phyloP scores from a whole-genome alignment of 2,113 vertebrate species.

The Abramis brama region DNA sequence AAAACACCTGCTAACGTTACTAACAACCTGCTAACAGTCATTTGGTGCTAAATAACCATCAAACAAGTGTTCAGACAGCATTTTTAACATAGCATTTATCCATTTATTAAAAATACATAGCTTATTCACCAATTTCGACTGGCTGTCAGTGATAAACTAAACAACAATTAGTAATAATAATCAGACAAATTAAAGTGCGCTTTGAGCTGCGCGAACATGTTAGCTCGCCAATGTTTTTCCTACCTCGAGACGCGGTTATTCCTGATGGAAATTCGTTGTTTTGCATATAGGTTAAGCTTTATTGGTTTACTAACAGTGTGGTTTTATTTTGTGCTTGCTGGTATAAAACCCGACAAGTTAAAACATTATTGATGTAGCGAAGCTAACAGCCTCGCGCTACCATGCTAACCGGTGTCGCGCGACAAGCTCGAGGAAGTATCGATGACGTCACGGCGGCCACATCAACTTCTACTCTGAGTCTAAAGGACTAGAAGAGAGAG shows the following conservation, averaged over 20 bases:
- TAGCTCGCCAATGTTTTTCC: not conserved
- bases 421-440: slow-evolving; percentile 9
- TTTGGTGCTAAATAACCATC: not conserved
- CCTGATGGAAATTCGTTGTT: not conserved
- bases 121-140: not conserved
- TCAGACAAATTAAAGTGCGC: not conserved
- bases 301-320: not conserved
- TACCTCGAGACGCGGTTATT: slow-evolving; percentile 17
- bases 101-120: not conserved
- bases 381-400: slow-evolving; percentile 17
- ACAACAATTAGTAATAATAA: not conserved
- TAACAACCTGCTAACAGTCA: not conserved
- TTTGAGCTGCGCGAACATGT: not conserved
- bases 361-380: slow-evolving; percentile 2
- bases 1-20: not conserved
- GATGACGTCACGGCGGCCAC: slow-evolving; percentile 21
- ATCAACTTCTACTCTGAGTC: not conserved
- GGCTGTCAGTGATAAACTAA: not conserved
- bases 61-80: not conserved
- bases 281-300: slow-evolving; percentile 1
- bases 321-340: slow-evolving; percentile 7
- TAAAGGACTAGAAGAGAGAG: not conserved
- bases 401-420: slow-evolving; percentile 35
- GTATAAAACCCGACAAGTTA: slow-evolving; percentile 9
- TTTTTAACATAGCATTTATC: too few species aligned